phyloP scores from a whole-genome alignment of 2,113 vertebrate genomes.

The Erythrocercus mccallii region DNA sequence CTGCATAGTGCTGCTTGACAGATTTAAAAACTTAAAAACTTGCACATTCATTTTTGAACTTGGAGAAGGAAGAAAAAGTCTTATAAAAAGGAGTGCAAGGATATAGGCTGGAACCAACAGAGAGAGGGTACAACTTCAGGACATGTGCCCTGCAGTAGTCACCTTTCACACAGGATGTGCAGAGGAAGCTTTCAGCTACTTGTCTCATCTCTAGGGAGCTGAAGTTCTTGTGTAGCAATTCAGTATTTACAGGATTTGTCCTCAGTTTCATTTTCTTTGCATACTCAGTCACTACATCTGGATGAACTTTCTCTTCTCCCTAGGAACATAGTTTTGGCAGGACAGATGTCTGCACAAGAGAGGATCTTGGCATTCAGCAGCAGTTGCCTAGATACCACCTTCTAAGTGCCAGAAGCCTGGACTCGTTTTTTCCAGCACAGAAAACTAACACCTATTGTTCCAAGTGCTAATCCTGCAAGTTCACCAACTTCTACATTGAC shows the following conservation, averaged over 20 bases:
- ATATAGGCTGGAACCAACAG: background rate
- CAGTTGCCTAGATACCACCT: conserved; percentile 30
- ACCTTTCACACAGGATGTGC: accelerated
- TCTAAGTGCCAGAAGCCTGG: background rate
- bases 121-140: accelerated
- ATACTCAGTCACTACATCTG: background rate
- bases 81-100: background rate
- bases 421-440: background rate
- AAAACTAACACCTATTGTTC: background rate
- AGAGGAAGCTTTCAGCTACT: background rate
- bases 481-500: background rate
- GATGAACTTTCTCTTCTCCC: background rate
- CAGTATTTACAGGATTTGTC: background rate
- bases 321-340: background rate
- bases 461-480: background rate
- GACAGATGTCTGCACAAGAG: background rate
- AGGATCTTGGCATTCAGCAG: background rate
- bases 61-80: background rate
- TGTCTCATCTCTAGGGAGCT: background rate
- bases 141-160: background rate
- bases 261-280: background rate
- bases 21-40: conserved; percentile 20
- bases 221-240: background rate
- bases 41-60: background rate
- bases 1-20: conserved; percentile 32